Evolutionary conservation across 2,888 invertebrate species (phyloP), one percentile per base, ranked within the genome.

Genomic region (Eupithecia centaureata): DNA sequence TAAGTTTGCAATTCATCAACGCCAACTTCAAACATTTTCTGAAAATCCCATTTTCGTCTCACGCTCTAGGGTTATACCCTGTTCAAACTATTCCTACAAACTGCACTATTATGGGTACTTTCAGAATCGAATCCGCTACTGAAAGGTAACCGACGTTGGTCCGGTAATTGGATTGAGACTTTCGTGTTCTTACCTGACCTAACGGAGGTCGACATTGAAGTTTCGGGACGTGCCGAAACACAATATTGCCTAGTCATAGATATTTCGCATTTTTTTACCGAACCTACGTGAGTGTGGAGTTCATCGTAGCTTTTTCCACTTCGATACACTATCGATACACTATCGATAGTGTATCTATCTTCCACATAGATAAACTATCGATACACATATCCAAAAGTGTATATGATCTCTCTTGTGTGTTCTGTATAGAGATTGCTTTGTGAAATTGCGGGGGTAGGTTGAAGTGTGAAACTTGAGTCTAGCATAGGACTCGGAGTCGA

Each of bases 101-200:
- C 59, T 64, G 57, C 63, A 63, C 60, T 63, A 69, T 65, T 69
- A 65, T 56, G 35, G 61, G 65, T 38, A 66, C 47, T 56, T 62
- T 56, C 65, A 18, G 65, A 61, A 65, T 47, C 63, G 54, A 65
- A 69, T 56, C 69, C 61, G n/a, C 61, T 57, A 30, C 56, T 8
- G 38, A 70, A 66, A 63, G 65, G 69, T 69, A 65, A 63, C 65
- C 65, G 38, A 54, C 58, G 54, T 27, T 60, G 56, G 32, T 30
- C 28, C 63, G 51, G 66, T 70, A 63, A 70, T 70, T 66, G 69
- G 69, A 70, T 66, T 61, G 66, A 66, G 66, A 61, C 68, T 70
- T 66, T 63, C 63, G 61, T 59, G 61, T 68, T 57, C 68, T 68
- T 57, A 62, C 58, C 64, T 61, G 61, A 33, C 61, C 64, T 68